Percentiles rank a stretch among this genome's conserved stretches.
phyloP scores from a whole-genome alignment of 2,797 vertebrate genomes.

The Morus bassanus region DNA sequence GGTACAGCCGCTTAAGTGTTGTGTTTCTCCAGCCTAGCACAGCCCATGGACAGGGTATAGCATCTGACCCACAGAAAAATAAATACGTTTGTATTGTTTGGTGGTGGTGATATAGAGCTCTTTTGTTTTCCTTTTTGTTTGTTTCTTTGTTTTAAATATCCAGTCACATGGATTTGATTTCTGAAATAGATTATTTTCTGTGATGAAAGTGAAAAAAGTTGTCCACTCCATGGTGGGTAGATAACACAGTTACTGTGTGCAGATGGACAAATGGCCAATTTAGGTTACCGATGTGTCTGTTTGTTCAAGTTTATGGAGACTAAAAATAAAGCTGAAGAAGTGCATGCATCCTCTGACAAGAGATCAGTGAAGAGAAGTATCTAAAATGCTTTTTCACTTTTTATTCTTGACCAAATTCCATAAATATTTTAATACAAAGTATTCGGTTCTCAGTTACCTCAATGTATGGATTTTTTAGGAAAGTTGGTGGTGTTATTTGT shows the following conservation, averaged over 20 bases:
- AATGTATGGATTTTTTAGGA: not conserved
- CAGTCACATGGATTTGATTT: not conserved
- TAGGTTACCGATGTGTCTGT: not conserved
- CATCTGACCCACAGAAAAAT: not conserved
- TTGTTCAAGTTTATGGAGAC: not conserved
- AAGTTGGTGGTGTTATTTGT: not conserved
- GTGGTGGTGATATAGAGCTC: not conserved
- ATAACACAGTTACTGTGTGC: not conserved
- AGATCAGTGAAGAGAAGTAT: not conserved
- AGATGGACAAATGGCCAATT: not conserved
- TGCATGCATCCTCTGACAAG: not conserved
- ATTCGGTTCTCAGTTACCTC: not conserved
- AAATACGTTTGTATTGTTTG: fast-evolving
- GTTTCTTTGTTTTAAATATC: not conserved
- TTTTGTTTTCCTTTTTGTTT: not conserved
- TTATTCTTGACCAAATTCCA: not conserved
- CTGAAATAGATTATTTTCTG: not conserved
- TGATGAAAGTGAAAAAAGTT: not conserved
- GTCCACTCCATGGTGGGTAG: not conserved
- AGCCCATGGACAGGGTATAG: not conserved
- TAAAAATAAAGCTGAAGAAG: not conserved
- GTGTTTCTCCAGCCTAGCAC: not conserved
- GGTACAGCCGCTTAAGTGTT: not conserved
- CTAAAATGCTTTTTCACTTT: not conserved
- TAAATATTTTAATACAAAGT: not conserved